Percentiles rank a stretch among this genome's conserved stretches.
These are phyloP conservation scores for Sarcophaga subvicina DNA, from an alignment of 2,888 invertebrate genomes.

Conservation along the genomic window DNA sequence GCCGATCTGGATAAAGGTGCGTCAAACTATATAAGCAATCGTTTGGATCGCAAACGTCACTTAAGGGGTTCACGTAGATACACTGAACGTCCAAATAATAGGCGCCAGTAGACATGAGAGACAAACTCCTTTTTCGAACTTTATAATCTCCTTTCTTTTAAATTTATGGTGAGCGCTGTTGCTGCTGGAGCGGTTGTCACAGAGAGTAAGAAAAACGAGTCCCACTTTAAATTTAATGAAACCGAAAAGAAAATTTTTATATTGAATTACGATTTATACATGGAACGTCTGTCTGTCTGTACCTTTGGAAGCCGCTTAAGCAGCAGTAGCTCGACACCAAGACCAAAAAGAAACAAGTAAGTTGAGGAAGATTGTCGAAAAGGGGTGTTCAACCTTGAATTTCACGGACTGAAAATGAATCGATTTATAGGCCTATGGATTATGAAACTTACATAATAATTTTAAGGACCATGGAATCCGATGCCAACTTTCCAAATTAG, in stretches of 20 bases:
- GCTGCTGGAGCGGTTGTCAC: conserved; percentile 69
- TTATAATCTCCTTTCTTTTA: conserved; percentile 24
- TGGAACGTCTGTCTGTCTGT: not conserved
- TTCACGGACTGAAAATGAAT: not conserved
- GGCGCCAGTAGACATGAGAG: conserved; percentile 34
- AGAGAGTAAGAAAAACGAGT: conserved; percentile 5
- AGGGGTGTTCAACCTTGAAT: not conserved
- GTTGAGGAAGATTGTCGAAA: not conserved
- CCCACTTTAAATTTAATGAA: not conserved
- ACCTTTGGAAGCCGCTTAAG: conserved; percentile 67
- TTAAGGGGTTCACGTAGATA: conserved; percentile 70
- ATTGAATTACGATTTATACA: not conserved
- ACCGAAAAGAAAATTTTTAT: not conserved
- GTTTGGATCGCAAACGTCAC: conserved; percentile 70
- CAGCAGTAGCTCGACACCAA: conserved; percentile 67
- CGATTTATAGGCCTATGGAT: not conserved
- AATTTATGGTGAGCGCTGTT: conserved; percentile 75
- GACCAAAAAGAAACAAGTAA: conserved; percentile 58
- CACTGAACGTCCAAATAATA: conserved; percentile 46
- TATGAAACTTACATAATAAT: no score
- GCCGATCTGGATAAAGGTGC: conserved; percentile 65
- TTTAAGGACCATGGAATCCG: no score
- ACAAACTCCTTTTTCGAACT: not conserved
- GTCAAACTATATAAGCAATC: conserved; percentile 70
- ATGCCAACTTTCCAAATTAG: no score